Percentiles rank a stretch among this genome's conserved stretches.
Evolutionary conservation across 2,113 vertebrate genomes (phyloP).

Genomic region (Aix galericulata): DNA sequence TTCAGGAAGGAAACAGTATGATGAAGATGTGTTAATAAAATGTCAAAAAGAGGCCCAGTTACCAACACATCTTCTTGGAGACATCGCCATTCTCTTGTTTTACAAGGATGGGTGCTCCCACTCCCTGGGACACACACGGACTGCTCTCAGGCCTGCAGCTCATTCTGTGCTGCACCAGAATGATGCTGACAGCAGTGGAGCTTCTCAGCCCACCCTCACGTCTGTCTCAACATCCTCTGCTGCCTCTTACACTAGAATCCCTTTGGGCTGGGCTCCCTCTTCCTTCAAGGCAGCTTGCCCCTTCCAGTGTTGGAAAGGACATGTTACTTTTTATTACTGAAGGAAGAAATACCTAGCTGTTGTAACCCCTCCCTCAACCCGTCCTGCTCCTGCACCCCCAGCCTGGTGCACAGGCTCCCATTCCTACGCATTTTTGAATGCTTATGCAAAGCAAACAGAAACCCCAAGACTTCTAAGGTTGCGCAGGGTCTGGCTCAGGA

Average conservation of each 20-base stretch:
- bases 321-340: background rate
- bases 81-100: background rate
- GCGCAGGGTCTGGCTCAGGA: background rate
- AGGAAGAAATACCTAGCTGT: background rate
- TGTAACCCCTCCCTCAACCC: background rate
- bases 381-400: background rate
- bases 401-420: background rate
- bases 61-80: background rate
- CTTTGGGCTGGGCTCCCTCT: background rate
- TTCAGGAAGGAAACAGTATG: background rate
- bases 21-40: background rate
- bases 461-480: background rate
- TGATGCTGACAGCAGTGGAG: background rate
- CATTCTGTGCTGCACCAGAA: background rate
- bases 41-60: background rate
- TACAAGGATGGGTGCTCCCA: background rate
- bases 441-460: background rate
- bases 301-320: background rate
- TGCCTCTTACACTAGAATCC: background rate
- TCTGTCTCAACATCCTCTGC: background rate
- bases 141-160: background rate
- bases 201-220: rapidly evolving
- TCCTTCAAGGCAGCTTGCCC: background rate
- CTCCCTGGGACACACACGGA: background rate
- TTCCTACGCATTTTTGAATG: background rate